Base-by-base conservation (phyloP, 2,888 invertebrate species). In the Apoda limacodes region DNA sequence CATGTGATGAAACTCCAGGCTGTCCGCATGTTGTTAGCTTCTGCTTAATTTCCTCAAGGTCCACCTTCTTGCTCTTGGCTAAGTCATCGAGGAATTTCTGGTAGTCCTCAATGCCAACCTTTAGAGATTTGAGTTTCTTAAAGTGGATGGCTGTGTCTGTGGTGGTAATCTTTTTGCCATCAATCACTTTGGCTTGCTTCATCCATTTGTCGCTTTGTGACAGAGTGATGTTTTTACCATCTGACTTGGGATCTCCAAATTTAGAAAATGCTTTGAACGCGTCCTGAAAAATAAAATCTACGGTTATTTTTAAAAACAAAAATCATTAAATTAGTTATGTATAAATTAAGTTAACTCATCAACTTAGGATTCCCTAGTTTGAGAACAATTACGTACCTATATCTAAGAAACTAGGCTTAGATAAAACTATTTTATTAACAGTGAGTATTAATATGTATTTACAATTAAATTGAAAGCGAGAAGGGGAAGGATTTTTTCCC, bases 141-240 rank as follows among this genome's bases (percentile, higher is more conserved):
- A 94, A 95, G 60, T 89, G 87, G 41, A 95, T 93, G 24, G 90
- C 94, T 1, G 94, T 95, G 58, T 95, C 95, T 3, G 93, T 94
- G 9, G 95, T 94, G 0, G 92, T 91, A 40, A 93, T 89, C 56
- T 89, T 90, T 71, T 92, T 93, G 2, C 88, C 86, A 44, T 86
- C 94, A 45, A 92, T 90, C 5, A 88, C 80, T 44, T 78, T 90
- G 0, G 94, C 93, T 60, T 95, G 95, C 55, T 93, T 94, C 88
- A 95, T 90, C 95, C 95, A 95, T 70, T 94, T 95, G 67, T 95
- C 95, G 55, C 92, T 90, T 65, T 95, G 93, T 6, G 91, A 91
- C n/a, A 95, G 80, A 0, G 93, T 93, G 40, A 95, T 91, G 23
- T 85, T 82, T 63, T 89, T 92, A 0, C 94, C 94, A 55, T 93